Percentiles rank a stretch among this genome's conserved stretches.
phyloP scores from a whole-genome alignment of 2,113 vertebrate species.

The Anhinga rufa region DNA sequence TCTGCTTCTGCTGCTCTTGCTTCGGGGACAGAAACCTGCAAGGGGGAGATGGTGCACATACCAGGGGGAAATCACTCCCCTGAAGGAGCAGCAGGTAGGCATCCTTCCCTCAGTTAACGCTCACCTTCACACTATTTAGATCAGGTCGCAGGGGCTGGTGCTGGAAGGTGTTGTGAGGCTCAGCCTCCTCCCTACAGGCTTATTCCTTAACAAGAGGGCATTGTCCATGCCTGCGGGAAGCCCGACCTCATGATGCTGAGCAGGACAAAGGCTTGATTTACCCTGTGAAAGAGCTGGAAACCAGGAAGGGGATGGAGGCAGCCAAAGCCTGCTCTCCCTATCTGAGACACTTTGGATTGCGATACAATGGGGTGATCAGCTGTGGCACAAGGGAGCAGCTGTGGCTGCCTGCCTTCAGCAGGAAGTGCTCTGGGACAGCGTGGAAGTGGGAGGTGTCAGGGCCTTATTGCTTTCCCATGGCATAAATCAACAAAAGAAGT shows the following conservation, averaged over 20 bases:
- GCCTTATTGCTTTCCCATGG: neutral
- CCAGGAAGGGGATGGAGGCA: neutral
- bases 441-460: neutral
- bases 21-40: neutral
- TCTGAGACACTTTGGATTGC: neutral
- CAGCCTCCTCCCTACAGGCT: neutral
- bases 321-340: neutral
- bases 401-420: neutral
- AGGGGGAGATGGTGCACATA: neutral
- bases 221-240: neutral
- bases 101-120: neutral
- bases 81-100: neutral
- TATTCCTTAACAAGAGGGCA: neutral
- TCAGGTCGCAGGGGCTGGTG: neutral
- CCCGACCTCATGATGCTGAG: neutral
- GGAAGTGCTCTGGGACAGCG: neutral
- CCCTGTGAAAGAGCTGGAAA: neutral
- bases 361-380: neutral
- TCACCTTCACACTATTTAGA: neutral
- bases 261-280: conserved; percentile 42
- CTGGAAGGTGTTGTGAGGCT: neutral
- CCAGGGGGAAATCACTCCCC: neutral
- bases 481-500: neutral
- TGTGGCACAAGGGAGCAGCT: neutral
- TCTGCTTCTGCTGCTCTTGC: neutral